Percentiles rank a stretch among this genome's conserved stretches.
Evolutionary conservation across 2,113 vertebrate genomes (phyloP).

Genomic region (Cebus imitator): DNA sequence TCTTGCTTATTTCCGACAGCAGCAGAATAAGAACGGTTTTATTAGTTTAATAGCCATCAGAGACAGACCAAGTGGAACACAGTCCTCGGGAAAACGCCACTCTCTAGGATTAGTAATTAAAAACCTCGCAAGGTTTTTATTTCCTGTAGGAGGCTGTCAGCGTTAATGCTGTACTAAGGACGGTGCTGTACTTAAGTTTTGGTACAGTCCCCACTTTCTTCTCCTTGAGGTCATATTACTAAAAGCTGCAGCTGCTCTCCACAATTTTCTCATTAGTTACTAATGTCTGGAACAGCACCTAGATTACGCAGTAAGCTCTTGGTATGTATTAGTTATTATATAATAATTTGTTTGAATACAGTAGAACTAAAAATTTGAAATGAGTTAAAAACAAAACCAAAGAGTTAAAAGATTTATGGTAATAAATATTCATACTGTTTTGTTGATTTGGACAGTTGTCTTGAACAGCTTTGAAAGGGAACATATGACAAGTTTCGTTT

Average conservation of each 20-base stretch:
- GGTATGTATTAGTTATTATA: neutral
- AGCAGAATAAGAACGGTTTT: neutral
- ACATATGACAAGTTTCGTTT: slow-evolving; percentile 16
- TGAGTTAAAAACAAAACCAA: neutral
- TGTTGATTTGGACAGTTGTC: slow-evolving; percentile 26
- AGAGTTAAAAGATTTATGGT: slow-evolving; percentile 21
- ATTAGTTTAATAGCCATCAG: neutral
- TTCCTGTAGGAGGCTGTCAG: neutral
- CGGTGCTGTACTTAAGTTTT: neutral
- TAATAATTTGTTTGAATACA: neutral
- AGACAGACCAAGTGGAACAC: neutral
- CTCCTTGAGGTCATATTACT: neutral
- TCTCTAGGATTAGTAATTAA: neutral
- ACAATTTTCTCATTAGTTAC: neutral
- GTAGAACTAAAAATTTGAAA: neutral
- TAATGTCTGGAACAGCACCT: neutral
- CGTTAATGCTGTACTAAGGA: neutral
- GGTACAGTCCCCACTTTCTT: neutral
- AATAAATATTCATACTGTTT: slow-evolving; percentile 28
- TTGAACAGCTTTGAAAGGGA: slow-evolving; percentile 15
- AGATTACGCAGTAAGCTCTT: neutral
- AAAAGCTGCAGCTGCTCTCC: neutral
- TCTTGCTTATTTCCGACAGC: neutral
- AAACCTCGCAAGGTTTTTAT: neutral
- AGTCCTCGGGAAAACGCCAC: neutral